Evolutionary conservation across 2,888 invertebrate genomes (phyloP).

Genomic region (Stenolophus ochropezus): DNA sequence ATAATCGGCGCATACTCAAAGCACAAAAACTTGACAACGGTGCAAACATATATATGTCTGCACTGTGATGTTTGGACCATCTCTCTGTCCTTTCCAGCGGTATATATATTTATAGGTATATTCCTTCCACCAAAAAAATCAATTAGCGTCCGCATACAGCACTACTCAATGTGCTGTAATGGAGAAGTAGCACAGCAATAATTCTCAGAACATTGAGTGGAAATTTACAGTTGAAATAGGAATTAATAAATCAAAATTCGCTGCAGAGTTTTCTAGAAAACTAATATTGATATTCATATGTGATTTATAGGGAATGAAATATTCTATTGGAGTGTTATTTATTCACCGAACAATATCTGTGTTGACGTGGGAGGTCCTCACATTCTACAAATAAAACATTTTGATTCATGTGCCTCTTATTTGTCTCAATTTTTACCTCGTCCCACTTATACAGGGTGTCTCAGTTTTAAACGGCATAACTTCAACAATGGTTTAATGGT

Average conservation of each 20-base stretch:
- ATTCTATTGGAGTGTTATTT: slow-evolving; percentile 24
- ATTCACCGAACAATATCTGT: slow-evolving; percentile 43
- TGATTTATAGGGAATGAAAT: slow-evolving; percentile 31
- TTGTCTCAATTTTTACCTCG: slow-evolving; percentile 43
- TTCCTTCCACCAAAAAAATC: no score
- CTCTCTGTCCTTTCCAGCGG: no score
- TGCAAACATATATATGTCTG: no score
- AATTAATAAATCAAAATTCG: slow-evolving; percentile 23
- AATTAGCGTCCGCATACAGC: no score
- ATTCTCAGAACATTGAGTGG: neutral
- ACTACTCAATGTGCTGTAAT: neutral
- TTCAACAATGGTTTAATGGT: no score
- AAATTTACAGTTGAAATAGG: slow-evolving; percentile 2
- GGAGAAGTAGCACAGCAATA: neutral
- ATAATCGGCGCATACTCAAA: no score
- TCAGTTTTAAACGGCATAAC: no score
- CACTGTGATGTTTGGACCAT: no score
- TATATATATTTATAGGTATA: no score
- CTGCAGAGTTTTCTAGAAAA: slow-evolving; percentile 34
- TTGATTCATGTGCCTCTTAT: slow-evolving; percentile 52
- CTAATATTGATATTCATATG: slow-evolving; percentile 51
- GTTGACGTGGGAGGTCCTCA: slow-evolving; percentile 39
- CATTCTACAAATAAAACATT: slow-evolving; percentile 52
- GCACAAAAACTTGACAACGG: no score
- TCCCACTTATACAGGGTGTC: neutral